Percentiles rank a stretch among this genome's conserved stretches.
phyloP scores from a whole-genome alignment of 2,888 invertebrate species.

The Archips xylosteana region DNA sequence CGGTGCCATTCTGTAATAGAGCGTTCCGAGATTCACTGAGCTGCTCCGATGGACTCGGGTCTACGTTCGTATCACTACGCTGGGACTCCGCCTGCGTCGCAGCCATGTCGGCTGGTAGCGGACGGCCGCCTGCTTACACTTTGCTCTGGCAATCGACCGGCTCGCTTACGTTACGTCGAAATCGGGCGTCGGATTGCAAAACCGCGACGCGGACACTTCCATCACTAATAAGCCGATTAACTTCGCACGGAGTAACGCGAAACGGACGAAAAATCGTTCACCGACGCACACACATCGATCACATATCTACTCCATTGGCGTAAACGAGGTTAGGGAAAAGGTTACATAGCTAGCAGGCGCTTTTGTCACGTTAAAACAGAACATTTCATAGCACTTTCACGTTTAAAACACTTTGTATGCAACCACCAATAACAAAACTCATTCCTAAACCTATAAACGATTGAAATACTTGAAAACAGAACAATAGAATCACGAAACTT shows the following conservation, averaged over 20 bases:
- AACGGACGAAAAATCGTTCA: constrained; percentile 87
- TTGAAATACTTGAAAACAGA: constrained; percentile 75
- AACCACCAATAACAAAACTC: constrained; percentile 73
- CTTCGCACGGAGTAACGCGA: constrained; percentile 78
- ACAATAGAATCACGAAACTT: constrained; percentile 85
- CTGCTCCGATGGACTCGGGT: constrained; percentile 88
- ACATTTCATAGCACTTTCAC: constrained; percentile 83
- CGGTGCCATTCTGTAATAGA: constrained; percentile 91
- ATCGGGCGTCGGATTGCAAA: constrained; percentile 83
- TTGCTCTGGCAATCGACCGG: constrained; percentile 85
- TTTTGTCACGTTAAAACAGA: constrained; percentile 83
- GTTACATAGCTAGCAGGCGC: constrained; percentile 87
- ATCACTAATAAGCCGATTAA: constrained; percentile 79
- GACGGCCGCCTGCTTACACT: constrained; percentile 86
- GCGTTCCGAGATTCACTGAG: constrained; percentile 89
- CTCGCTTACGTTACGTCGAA: constrained; percentile 86
- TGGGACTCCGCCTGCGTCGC: constrained; percentile 94
- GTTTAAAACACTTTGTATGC: constrained; percentile 70
- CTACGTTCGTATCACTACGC: constrained; percentile 90
- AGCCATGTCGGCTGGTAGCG: constrained; percentile 90
- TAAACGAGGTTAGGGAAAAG: constrained; percentile 92
- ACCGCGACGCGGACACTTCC: constrained; percentile 85
- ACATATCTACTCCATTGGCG: constrained; percentile 91
- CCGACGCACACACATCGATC: constrained; percentile 90
- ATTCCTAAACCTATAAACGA: constrained; percentile 69